A percentile compares a stretch with the other conserved stretches of the same genome.
Evolutionary conservation across 2,113 vertebrate species (phyloP).

Genomic region (Hipposideros armiger): DNA sequence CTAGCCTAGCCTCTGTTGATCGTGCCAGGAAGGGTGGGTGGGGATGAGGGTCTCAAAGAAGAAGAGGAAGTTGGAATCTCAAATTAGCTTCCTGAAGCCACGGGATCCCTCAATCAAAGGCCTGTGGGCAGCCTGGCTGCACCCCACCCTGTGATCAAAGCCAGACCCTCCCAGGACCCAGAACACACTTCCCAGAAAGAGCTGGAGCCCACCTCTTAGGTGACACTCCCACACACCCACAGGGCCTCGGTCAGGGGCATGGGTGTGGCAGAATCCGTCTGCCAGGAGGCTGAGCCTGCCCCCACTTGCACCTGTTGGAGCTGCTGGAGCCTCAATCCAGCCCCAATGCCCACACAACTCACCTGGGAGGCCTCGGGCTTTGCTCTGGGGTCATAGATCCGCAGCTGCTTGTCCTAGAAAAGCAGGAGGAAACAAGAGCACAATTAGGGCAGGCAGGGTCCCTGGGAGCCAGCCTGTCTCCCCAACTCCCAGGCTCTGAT

Average conservation of each 20-base stretch:
- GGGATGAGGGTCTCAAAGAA: background rate
- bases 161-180: background rate
- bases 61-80: slow-evolving; percentile 37
- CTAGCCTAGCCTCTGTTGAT: slow-evolving; percentile 5
- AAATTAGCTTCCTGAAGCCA: slow-evolving; percentile 65
- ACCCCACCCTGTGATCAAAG: slow-evolving; percentile 43
- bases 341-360: slow-evolving; percentile 44
- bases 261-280: background rate
- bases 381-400: slow-evolving; percentile 95
- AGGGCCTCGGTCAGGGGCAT: background rate
- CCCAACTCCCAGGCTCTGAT: background rate
- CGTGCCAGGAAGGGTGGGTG: background rate
- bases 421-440: background rate
- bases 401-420: slow-evolving; percentile 95
- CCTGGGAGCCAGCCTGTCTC: background rate
- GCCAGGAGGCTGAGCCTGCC: background rate
- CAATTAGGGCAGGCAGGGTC: background rate
- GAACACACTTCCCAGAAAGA: background rate
- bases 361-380: slow-evolving; percentile 93
- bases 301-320: background rate
- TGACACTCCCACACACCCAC: background rate
- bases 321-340: background rate
- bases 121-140: background rate
- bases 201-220: background rate
- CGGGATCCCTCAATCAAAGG: background rate